phyloP scores from a whole-genome alignment of 1,140 invertebrate genomes.

The Drosophila grimshawi region DNA sequence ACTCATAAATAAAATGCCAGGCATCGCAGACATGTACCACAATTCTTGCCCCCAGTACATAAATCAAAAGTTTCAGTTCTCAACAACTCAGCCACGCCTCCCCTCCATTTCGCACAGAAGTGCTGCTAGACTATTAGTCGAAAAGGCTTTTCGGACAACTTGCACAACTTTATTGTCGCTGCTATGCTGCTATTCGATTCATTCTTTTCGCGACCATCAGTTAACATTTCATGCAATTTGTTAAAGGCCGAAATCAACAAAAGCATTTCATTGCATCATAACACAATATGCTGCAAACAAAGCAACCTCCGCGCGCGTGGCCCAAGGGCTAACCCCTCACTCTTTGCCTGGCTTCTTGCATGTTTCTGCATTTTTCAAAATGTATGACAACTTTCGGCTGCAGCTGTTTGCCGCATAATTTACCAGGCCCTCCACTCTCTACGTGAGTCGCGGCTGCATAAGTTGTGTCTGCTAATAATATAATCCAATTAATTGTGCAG shows the following conservation, averaged over 20 bases:
- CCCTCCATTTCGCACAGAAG: background rate
- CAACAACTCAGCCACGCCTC: conserved; percentile 18
- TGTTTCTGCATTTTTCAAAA: background rate
- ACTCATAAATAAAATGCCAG: conserved; percentile 68
- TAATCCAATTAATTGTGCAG: conserved; percentile 67
- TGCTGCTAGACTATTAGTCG: background rate
- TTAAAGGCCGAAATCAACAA: conserved; percentile 68
- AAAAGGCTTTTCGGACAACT: conserved; percentile 5
- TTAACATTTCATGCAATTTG: conserved; percentile 60
- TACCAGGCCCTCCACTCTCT: background rate
- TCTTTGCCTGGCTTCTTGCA: no score
- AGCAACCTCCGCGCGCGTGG: background rate
- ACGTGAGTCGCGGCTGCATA: conserved; percentile 10
- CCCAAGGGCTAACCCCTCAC: no score
- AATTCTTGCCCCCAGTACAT: conserved; percentile 69
- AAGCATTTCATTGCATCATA: conserved; percentile 69
- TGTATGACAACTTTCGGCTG: conserved; percentile 1
- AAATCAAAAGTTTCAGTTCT: conserved; percentile 67
- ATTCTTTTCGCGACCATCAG: conserved; percentile 23
- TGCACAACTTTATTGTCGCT: conserved; percentile 47
- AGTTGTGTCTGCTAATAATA: conserved; percentile 58
- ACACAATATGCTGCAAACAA: conserved; percentile 62
- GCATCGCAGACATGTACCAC: conserved; percentile 63
- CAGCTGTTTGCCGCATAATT: conserved; percentile 10
- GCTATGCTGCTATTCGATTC: background rate